Base-by-base conservation (phyloP, 2,797 vertebrate genomes). In the Hyperoplus lanceolatus region DNA sequence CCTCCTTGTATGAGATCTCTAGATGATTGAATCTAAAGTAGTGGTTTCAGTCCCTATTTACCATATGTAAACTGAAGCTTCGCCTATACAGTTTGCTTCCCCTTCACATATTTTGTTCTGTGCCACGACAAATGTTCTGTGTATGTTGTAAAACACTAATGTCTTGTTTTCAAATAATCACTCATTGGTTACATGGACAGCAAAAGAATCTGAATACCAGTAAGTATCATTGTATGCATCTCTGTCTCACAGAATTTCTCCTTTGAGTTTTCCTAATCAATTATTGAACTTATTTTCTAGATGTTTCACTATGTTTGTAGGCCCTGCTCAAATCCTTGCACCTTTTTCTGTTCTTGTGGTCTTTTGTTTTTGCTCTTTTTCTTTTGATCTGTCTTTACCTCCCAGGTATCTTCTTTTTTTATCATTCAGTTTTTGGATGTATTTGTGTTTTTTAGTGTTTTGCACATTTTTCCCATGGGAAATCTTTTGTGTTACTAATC, bases 91-190 rank as follows among this genome's bases (percentile, higher is more conserved):
- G 36, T n/a, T 75, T 43, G 1, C 1, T 7, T 60, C 36, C 14
- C n/a, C 57, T 70, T 16, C 14, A 41, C 59, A 63, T 63, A 78
- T 93, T 92, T 96, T 94, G 93, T 90, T 89, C 93, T 81, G 92
- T 94, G 94, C 92, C 92, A 85, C 89, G 75, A 80, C 82, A 81
- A 91, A 86, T 95, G 94, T 95, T 94, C 86, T 91, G 91, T 95
- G 91, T 95, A 90, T 93, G 93, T 93, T 95, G 93, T 93, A 92
- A 94, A 94, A 93, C 94, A 93, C 95, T 96, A 96, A 96, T 96
- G 95, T 95, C 93, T 96, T 96, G 95, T 96, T 96, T 95, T 95
- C 94, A 92, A 96, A 94, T 88, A 92, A 95, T 94, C 94, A 95
- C 92, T 95, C 94, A 95, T 95, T 94, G 94, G 92, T 96, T 93